Evolutionary conservation across 2,797 vertebrate genomes (phyloP), one percentile per base, ranked within the genome.

Genomic region (Neopelma chrysocephalum): DNA sequence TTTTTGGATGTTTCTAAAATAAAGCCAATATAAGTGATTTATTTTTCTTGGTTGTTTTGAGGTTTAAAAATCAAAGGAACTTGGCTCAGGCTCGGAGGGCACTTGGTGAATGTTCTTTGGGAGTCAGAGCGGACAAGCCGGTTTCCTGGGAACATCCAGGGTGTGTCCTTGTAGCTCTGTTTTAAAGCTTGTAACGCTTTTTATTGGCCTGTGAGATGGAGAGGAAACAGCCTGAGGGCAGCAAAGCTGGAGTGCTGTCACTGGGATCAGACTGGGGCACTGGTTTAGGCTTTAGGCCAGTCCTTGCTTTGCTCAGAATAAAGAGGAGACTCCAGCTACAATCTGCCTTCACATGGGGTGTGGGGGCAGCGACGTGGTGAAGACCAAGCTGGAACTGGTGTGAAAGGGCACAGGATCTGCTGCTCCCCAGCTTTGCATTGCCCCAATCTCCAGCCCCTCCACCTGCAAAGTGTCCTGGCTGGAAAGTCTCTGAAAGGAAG

Each of bases 1-100:
- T 97, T 97, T 96, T 97, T 97, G 77, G 91, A 97, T 62, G 87
- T 97, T 97, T 97, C 87, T 96, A 96, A 90, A 97, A 95, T 96
- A 96, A 95, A 96, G 34, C 32, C 9, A 32, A 16, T 82, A 19
- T 2, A 81, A 95, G 32, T 29, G 23, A 76, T 69, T 62, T 25
- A 12, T 45, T 9, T 66, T 43, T 50, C 43, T n/a, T 10, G 13
- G 31, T 58, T 1, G 3, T 23, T 88, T 43, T 56, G 78, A 11
- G 22, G 73, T 85, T 40, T 34, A 10, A 13, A 7, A 51, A 36
- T 23, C 22, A 32, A 42, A 62, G 32, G 2, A 10, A 5, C 48
- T 43, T 5, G 32, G 48, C 47, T 51, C 0, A 0, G 12, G 15
- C 26, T 60, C 18, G 3, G 27, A 38, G 32, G n/a, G 25, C 0